These are phyloP conservation scores for Balaeniceps rex DNA, from an alignment of 2,113 vertebrate species.

Conservation along the genomic window DNA sequence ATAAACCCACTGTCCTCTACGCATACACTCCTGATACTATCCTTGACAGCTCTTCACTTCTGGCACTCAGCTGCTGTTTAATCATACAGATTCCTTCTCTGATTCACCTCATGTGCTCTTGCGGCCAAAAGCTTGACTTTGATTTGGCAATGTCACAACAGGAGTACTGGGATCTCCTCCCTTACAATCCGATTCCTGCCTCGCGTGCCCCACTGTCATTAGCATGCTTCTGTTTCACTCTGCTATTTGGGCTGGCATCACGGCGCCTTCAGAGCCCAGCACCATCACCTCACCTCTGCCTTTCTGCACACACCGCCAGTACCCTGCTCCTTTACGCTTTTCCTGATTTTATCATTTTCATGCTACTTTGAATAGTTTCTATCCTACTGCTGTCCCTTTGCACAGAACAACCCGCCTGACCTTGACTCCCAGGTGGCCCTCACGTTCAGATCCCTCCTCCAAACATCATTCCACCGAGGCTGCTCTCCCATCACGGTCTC, in stretches of 20 bases:
- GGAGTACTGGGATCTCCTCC: neutral
- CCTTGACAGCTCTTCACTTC: constrained; percentile 30
- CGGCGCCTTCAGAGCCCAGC: accelerated
- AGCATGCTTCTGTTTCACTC: neutral
- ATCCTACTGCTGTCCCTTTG: neutral
- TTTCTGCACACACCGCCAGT: neutral
- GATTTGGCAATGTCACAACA: neutral
- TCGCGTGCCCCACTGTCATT: neutral
- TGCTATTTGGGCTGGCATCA: neutral
- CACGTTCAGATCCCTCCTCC: neutral
- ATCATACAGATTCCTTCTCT: constrained; percentile 26
- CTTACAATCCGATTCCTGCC: neutral
- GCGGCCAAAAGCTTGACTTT: neutral
- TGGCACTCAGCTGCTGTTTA: constrained; percentile 51
- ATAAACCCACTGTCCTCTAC: neutral
- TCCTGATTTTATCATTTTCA: neutral
- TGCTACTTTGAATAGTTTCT: neutral
- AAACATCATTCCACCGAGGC: neutral
- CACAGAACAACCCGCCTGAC: neutral
- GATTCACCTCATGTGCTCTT: neutral
- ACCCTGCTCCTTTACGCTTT: neutral
- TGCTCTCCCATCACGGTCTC: neutral
- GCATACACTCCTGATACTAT: neutral
- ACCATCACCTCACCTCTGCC: neutral
- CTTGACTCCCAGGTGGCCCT: neutral